Base-by-base conservation (phyloP, 2,113 vertebrate genomes). In the Mystacornis crossleyi region DNA sequence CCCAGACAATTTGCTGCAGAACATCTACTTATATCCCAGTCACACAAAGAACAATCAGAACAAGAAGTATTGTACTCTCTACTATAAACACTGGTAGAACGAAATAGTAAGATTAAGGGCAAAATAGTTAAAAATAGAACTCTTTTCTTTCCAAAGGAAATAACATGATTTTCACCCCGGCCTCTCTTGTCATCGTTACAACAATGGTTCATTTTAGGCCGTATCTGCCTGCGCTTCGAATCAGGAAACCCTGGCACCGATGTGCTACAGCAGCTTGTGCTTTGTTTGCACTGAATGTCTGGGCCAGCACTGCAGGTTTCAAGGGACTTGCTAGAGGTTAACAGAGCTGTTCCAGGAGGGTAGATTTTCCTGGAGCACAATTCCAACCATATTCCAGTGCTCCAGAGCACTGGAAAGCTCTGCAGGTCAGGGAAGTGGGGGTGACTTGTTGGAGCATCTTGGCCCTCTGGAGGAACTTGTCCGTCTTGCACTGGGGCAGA, bases 41-140 rank as follows among this genome's bases (percentile, higher is more conserved):
- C 67, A 88, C 54, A 74, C 75, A 70, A 80, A 93, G 29, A 83
- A 86, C 64, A 93, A 89, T 77, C 45, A 40, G 17, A 88, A 73
- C 62, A 70, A 89, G 43, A 40, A 74, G n/a, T 26, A 80, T 82
- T 94, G 77, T 86, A 8, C 47, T 78, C 43, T 24, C 50, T 61
- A 38, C 67, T 66, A 31, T 92, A 95, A 96, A 93, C 72, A 91
- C n/a, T 57, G 26, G 34, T 7, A 81, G 73, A 83, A 83, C 43
- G 15, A 90, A 91, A 94, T 51, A 81, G 80, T 78, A 92, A 95
- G 75, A 92, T 81, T 71, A 92, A 77, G 89, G 88, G 23, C 54
- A 16, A 93, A 93, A 89, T 14, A 78, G 66, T 53, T 89, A 62
- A 95, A 96, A 95, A 86, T 90, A 97, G 88, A 57, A 60, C 24